phyloP scores from a whole-genome alignment of 2,888 invertebrate genomes.

The Phymatocera aterrima region DNA sequence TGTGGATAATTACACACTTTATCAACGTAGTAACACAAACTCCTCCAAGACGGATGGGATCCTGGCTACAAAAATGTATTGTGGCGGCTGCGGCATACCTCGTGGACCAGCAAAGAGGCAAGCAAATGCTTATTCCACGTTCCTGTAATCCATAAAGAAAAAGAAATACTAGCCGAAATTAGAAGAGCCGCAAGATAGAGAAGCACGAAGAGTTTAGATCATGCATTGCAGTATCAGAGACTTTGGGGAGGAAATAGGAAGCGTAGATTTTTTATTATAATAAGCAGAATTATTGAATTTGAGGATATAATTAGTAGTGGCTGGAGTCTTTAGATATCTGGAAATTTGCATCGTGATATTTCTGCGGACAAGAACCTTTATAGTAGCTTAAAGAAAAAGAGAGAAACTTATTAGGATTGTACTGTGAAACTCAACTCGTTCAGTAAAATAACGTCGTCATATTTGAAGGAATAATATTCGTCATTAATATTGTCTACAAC shows the following conservation, averaged over 20 bases:
- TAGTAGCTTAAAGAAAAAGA: neutral
- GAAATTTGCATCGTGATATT: neutral
- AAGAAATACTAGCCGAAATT: slow-evolving; percentile 26
- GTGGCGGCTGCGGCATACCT: slow-evolving; percentile 28
- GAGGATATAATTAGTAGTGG: too few relatives aligned
- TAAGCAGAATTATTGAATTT: neutral
- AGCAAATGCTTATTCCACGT: slow-evolving; percentile 25
- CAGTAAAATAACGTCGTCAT: neutral
- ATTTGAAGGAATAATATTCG: neutral
- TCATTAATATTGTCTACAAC: neutral
- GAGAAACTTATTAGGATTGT: neutral
- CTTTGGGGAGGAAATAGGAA: neutral
- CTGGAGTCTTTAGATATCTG: neutral
- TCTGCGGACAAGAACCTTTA: too few relatives aligned
- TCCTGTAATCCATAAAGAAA: slow-evolving; percentile 21
- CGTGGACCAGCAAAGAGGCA: slow-evolving; percentile 19
- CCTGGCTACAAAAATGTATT: slow-evolving; percentile 7
- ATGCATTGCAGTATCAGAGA: neutral
- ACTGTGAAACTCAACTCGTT: neutral
- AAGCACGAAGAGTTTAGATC: neutral
- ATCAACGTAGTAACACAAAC: neutral
- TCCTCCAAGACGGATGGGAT: slow-evolving; percentile 1
- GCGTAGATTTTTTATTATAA: neutral
- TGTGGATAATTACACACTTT: slow-evolving; percentile 1
- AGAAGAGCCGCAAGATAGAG: slow-evolving; percentile 14